Base-by-base conservation (phyloP, 1,140 invertebrate species). In the Arion vulgaris region DNA sequence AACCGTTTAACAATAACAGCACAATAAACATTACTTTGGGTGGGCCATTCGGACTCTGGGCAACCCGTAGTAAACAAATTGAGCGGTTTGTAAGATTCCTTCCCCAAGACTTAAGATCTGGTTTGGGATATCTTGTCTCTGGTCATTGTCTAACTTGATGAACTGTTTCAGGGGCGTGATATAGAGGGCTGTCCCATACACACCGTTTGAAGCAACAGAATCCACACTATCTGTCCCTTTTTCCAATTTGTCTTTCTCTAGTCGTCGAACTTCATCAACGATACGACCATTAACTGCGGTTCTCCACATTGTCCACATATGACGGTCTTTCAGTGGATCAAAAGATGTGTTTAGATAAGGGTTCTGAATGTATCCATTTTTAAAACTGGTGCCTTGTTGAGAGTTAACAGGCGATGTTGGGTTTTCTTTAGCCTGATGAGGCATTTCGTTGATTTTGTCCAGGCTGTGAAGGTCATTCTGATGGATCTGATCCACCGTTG, bases 281-380 rank as follows among this genome's bases (percentile, higher is more conserved):
- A 86, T 84, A 1, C 80, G 45, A 26, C 83, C 85, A 72, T 86
- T 86, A 41, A 86, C 85, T 38, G 85, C 85, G 4, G 80, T 84
- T 9, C 85, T 51, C 85, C 85, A 86, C 85, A 86, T 86, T 1
- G 83, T 74, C 85, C 85, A 86, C 76, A 84, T 79, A 76, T 86
- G 85, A 15, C 84, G 41, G 81, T 84, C 83, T 36, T 77, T 80
- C 85, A 86, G 83, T n/a, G 85, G 85, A 53, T 86, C 85, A 49
- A 86, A 86, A 11, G 82, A 78, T 72, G 73, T 85, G 28, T 9
- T 78, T 32, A 85, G 79, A 9, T 81, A 66, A 0, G 68, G 36
- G 11, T 83, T 73, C 15, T 53, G 53, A n/a, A 15, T 23, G 17
- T 15, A 11, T 19, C 53, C 23, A n/a, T 26, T 73, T 7, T 26